Conservation (phyloP, 2,888 invertebrate species). For the Nineta flava region DNA sequence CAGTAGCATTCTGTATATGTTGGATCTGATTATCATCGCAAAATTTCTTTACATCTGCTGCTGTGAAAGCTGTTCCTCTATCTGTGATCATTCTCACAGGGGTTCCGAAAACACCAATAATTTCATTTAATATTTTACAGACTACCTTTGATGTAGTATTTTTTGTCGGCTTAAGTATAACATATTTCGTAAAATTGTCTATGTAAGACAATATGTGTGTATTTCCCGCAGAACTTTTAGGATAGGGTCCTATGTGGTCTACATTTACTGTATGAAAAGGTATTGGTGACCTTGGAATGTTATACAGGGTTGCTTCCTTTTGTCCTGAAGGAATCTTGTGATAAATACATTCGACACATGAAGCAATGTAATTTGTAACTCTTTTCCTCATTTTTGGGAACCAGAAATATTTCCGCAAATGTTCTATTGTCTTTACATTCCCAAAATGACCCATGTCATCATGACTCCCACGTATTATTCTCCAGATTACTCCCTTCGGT, state of each 20-base stretch:
- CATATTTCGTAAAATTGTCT: no score
- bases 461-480: slow-evolving; percentile 1
- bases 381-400: slow-evolving; percentile 9
- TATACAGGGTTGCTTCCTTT: background rate
- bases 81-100: background rate
- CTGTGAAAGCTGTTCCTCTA: background rate
- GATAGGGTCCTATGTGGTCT: background rate
- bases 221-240: background rate
- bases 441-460: slow-evolving; percentile 10
- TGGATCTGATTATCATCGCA: background rate
- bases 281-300: background rate
- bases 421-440: slow-evolving; percentile 4
- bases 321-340: background rate
- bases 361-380: slow-evolving; percentile 7
- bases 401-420: slow-evolving; percentile 8
- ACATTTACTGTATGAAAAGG: background rate
- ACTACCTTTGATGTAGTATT: background rate
- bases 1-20: background rate
- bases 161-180: background rate
- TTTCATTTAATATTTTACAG: background rate
- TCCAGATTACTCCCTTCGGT: background rate
- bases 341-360: slow-evolving; percentile 9
- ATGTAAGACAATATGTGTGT: no score
- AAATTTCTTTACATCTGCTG: background rate
- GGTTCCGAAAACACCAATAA: background rate